Evolutionary conservation across 1,140 invertebrate species (phyloP).

Genomic region (Wasmannia auropunctata): DNA sequence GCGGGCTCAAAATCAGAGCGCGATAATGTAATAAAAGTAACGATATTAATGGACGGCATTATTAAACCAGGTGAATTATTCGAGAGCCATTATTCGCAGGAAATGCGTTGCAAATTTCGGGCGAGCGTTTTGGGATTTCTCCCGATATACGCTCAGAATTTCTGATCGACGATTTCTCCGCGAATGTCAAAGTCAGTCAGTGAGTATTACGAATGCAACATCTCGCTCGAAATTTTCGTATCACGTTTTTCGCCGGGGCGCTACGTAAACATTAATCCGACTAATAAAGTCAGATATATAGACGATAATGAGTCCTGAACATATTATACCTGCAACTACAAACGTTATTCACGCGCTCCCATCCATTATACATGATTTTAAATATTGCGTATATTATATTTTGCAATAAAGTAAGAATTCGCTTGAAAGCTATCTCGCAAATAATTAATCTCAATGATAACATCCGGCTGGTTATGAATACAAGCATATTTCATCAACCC

Average conservation of each 20-base stretch:
- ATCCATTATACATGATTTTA: not conserved
- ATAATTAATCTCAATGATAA: constrained; percentile 4
- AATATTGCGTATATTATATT: not conserved
- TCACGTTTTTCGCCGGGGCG: not conserved
- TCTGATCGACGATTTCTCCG: not conserved
- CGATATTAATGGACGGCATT: constrained; percentile 42
- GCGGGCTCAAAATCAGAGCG: not conserved
- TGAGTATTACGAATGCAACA: constrained; percentile 1
- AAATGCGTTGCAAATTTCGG: constrained; percentile 5
- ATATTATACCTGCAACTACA: not conserved
- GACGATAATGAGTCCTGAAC: constrained; percentile 8
- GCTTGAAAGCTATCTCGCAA: not conserved
- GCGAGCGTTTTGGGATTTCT: constrained; percentile 11
- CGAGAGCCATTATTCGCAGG: constrained; percentile 7
- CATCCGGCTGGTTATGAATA: not conserved
- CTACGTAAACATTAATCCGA: not conserved
- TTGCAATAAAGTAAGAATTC: not conserved
- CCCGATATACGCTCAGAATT: constrained; percentile 1
- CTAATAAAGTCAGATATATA: not conserved
- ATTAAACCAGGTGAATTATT: constrained; percentile 43
- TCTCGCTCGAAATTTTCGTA: not conserved
- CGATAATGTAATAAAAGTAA: constrained; percentile 58
- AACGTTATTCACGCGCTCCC: not conserved
- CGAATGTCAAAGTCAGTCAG: constrained; percentile 25
- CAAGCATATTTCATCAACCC: not conserved